Conservation (phyloP, 2,888 invertebrate species). For the Antheraea assamensis region DNA sequence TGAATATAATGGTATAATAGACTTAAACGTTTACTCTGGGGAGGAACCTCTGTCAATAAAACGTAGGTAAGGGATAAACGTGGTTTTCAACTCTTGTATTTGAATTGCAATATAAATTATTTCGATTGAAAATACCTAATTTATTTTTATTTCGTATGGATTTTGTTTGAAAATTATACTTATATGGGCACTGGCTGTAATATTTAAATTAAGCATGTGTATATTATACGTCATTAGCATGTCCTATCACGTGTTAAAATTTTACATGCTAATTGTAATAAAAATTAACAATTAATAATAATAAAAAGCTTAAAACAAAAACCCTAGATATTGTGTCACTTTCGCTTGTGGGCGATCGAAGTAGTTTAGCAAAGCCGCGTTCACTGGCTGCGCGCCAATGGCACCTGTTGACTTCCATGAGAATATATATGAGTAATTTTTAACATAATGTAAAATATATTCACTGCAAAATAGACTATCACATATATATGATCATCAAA, state of each 20-base stretch:
- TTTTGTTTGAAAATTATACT: background rate
- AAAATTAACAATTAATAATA: background rate
- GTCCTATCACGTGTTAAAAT: no score
- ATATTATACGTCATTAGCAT: background rate
- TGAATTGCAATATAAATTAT: slow-evolving; percentile 1
- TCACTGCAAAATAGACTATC: no score
- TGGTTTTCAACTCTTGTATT: slow-evolving; percentile 14
- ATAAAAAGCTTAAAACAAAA: background rate
- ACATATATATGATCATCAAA: background rate
- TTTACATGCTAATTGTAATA: background rate
- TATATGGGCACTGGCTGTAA: background rate
- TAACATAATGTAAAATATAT: slow-evolving; percentile 20
- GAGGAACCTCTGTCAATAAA: slow-evolving; percentile 46
- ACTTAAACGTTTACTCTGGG: slow-evolving; percentile 44
- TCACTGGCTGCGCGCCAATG: slow-evolving; percentile 52
- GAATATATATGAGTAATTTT: slow-evolving; percentile 19
- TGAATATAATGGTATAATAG: slow-evolving; percentile 40
- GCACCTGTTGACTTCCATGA: slow-evolving; percentile 62
- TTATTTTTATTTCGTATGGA: background rate
- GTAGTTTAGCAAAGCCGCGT: slow-evolving; percentile 9
- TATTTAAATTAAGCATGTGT: background rate
- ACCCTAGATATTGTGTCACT: slow-evolving; percentile 13
- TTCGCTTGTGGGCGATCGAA: slow-evolving; percentile 16
- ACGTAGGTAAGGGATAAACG: slow-evolving; percentile 28
- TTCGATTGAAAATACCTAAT: background rate